These are phyloP conservation scores for Arremon aurantiirostris DNA, from an alignment of 2,797 vertebrate species.

Conservation along the genomic window DNA sequence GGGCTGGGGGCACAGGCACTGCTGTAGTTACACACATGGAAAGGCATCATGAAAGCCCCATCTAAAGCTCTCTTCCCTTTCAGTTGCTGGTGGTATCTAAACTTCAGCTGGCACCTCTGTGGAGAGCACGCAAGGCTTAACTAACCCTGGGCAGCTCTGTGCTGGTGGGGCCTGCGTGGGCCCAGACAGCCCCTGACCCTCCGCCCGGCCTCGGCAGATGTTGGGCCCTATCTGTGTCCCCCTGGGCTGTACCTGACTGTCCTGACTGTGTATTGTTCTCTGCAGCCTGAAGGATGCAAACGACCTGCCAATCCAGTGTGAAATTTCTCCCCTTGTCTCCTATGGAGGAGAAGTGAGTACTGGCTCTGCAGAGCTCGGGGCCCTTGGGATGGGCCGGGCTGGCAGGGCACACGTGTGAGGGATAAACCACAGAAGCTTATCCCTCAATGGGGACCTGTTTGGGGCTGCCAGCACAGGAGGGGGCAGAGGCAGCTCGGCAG, in stretches of 20 bases:
- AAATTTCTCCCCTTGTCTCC: constrained; percentile 93
- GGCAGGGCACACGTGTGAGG: accelerated
- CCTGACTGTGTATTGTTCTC: background rate
- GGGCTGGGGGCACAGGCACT: background rate
- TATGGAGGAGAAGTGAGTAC: constrained; percentile 93
- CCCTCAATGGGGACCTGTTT: background rate
- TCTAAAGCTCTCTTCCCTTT: background rate
- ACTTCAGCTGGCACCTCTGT: background rate
- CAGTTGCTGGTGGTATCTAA: background rate
- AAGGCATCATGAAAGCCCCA: background rate
- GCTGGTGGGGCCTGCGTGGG: background rate
- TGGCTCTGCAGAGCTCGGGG: accelerated
- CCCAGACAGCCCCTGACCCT: background rate
- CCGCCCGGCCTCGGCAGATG: accelerated
- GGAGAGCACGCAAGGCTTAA: constrained; percentile 27
- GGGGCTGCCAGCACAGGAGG: background rate
- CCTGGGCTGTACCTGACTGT: background rate
- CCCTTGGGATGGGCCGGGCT: background rate
- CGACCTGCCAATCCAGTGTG: constrained; percentile 93
- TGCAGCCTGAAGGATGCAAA: constrained; percentile 91
- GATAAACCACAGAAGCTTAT: accelerated
- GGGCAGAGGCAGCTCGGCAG: background rate
- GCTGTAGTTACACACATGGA: background rate
- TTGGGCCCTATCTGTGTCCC: background rate
- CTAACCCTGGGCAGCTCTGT: constrained; percentile 7